Conservation (phyloP, 2,113 vertebrate genomes). For the Myxocyprinus asiaticus region DNA sequence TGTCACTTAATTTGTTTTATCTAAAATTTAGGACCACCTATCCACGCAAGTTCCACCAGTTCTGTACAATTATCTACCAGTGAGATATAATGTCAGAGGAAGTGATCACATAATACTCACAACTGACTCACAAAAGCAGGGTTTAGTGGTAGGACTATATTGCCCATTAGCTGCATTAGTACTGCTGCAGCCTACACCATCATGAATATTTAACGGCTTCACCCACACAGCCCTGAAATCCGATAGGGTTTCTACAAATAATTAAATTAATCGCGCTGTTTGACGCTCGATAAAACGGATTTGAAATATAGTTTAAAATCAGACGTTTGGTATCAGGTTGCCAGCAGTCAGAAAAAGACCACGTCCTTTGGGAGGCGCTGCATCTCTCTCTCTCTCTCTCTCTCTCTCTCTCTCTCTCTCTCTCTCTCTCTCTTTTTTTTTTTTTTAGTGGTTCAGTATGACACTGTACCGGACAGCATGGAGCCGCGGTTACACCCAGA, state of each 20-base stretch:
- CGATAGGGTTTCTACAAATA: not conserved
- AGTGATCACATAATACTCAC: constrained; percentile 9
- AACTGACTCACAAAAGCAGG: not conserved
- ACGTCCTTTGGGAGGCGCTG: constrained; percentile 13
- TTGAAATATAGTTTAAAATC: not conserved
- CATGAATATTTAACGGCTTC: constrained; percentile 60
- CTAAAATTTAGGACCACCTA: too few relatives aligned
- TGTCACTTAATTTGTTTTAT: not conserved
- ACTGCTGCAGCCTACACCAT: constrained; percentile 31
- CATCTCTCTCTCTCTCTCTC: too few relatives aligned
- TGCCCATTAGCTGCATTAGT: constrained; percentile 17
- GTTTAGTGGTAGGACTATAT: not conserved
- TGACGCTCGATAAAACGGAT: not conserved
- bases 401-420: too few relatives aligned
- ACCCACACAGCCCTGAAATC: constrained; percentile 12
- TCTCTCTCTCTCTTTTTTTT: too few relatives aligned
- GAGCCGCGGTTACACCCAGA: constrained; percentile 44
- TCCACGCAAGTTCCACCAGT: not conserved
- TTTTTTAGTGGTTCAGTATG: constrained; percentile 25
- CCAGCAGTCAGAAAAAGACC: not conserved
- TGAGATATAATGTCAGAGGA: constrained; percentile 11
- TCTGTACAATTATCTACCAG: not conserved
- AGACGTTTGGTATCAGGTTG: not conserved
- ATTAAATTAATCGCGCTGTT: not conserved
- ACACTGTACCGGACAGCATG: constrained; percentile 28